Evolutionary conservation across 2,797 vertebrate genomes (phyloP).

Genomic region (Crossoptilon crossoptilon): DNA sequence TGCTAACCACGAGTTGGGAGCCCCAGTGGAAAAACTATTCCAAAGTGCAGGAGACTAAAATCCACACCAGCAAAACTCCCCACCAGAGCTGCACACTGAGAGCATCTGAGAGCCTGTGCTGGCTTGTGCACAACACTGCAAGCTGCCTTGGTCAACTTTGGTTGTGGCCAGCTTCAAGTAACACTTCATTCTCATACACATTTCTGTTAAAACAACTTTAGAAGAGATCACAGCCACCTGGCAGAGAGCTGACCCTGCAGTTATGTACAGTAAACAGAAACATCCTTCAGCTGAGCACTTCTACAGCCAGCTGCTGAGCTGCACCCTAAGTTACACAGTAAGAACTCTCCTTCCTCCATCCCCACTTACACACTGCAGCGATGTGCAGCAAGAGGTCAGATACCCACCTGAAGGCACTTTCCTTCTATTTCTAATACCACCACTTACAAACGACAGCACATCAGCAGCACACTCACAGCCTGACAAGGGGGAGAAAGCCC

Average conservation of each 20-base stretch:
- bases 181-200: neutral
- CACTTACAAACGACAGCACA: fast-evolving
- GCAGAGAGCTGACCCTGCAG: neutral
- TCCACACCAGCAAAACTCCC: neutral
- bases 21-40: neutral
- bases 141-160: fast-evolving
- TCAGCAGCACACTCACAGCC: neutral
- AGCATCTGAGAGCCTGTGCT: neutral
- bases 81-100: fast-evolving
- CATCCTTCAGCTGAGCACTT: fast-evolving
- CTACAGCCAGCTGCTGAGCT: fast-evolving
- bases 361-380: neutral
- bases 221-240: neutral
- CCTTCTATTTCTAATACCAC: neutral
- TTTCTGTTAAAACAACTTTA: neutral
- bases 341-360: neutral
- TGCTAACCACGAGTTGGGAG: neutral
- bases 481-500: fast-evolving
- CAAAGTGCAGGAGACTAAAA: neutral
- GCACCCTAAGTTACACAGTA: neutral
- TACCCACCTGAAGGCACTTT: neutral
- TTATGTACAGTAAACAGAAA: neutral
- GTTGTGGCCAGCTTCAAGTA: neutral
- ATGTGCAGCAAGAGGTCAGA: neutral
- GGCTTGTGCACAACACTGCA: neutral